phyloP scores from a whole-genome alignment of 2,888 invertebrate genomes.

The Congeria kusceri region DNA sequence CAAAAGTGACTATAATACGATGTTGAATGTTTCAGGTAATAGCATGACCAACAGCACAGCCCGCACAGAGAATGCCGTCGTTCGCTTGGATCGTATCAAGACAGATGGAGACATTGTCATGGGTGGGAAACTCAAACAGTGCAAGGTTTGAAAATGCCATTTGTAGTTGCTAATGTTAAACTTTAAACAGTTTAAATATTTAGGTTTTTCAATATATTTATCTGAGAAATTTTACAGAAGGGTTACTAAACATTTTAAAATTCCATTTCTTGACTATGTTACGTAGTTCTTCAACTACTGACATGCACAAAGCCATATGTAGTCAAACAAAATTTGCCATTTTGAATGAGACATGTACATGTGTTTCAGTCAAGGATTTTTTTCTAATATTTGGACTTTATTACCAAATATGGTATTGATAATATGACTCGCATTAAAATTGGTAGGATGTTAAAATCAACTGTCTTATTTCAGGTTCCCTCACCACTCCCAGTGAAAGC shows the following conservation, averaged over 20 bases:
- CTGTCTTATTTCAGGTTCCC: slow-evolving; percentile 61
- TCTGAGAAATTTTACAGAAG: neutral
- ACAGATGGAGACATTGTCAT: slow-evolving; percentile 75
- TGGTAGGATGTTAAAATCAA: neutral
- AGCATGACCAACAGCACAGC: slow-evolving; percentile 75
- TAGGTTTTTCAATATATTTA: too few relatives aligned
- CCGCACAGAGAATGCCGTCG: slow-evolving; percentile 69
- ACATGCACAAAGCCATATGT: too few relatives aligned
- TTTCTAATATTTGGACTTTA: too few relatives aligned
- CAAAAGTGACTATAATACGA: too few relatives aligned
- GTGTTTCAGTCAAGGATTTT: too few relatives aligned
- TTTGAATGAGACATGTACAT: too few relatives aligned
- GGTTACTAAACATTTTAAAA: neutral
- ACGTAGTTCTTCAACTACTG: too few relatives aligned
- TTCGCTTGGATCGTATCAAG: slow-evolving; percentile 68
- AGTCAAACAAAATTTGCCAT: too few relatives aligned
- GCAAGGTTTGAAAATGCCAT: slow-evolving; percentile 65
- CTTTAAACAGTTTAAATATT: too few relatives aligned
- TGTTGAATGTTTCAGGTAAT: slow-evolving; percentile 68
- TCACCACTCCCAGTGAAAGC: slow-evolving; percentile 69
- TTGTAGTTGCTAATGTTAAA: neutral
- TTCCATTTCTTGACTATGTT: neutral
- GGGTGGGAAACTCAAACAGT: slow-evolving; percentile 73
- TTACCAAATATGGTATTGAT: too few relatives aligned
- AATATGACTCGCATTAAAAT: neutral